A percentile compares a stretch with the other conserved stretches of the same genome.
Conservation (phyloP, 2,797 vertebrate genomes). For the Botia almorhae region DNA sequence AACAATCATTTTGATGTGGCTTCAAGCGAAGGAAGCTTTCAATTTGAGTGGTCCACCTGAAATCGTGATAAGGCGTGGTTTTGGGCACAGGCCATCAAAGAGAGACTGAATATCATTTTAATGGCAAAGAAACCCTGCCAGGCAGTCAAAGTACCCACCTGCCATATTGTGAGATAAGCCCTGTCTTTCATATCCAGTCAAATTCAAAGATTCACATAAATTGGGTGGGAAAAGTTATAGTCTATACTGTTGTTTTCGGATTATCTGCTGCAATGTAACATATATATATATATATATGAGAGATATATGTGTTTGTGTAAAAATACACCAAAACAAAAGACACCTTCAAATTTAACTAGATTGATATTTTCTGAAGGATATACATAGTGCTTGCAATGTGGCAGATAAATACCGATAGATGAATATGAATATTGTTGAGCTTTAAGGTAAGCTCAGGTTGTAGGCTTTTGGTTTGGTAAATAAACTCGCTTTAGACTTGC, state of each 20-base stretch:
- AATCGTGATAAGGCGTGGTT: conserved; percentile 74
- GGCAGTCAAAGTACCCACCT: conserved; percentile 73
- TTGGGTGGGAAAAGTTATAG: conserved; percentile 28
- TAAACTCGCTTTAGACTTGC: too few relatives aligned
- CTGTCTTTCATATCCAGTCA: conserved; percentile 73
- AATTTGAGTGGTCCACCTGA: conserved; percentile 70
- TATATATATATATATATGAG: neutral
- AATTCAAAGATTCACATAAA: conserved; percentile 51
- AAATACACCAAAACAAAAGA: neutral
- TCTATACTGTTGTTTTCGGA: conserved; percentile 1
- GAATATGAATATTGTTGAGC: too few relatives aligned
- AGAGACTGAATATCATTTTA: conserved; percentile 80
- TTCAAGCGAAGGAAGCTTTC: conserved; percentile 72
- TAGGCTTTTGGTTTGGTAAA: too few relatives aligned
- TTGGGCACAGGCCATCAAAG: conserved; percentile 74
- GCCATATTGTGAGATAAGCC: conserved; percentile 76
- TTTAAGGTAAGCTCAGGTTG: neutral
- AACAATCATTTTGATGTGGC: conserved; percentile 78
- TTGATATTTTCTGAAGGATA: neutral
- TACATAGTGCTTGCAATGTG: neutral
- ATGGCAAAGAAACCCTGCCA: conserved; percentile 66
- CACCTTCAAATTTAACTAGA: neutral
- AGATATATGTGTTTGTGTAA: too few relatives aligned
- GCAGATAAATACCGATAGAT: neutral
- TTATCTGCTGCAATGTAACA: neutral